Base-by-base conservation (phyloP, 2,113 vertebrate genomes). In the Pelobates fuscus region DNA sequence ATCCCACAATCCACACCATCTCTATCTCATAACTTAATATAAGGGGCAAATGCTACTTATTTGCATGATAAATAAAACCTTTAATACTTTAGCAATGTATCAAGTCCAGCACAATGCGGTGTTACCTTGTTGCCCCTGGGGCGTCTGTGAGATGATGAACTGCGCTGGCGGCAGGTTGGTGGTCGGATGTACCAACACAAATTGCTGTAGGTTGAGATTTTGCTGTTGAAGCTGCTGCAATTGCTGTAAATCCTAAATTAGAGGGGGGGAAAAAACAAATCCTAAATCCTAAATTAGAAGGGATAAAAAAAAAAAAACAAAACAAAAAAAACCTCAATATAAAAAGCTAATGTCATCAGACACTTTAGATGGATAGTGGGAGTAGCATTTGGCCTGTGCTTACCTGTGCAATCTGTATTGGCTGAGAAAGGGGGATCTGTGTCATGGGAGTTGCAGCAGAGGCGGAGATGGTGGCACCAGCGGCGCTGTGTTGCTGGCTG, bases 131-230 rank as follows among this genome's bases (percentile, higher is more conserved):
- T 97, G 96, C 86, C 94, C 92, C 92, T 95, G 95, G 73, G 94
- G 93, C 63, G 96, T 91, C 91, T 95, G 97, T 80, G 97, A 98
- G 94, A 99, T 98, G 94, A 99, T 98, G 80, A 98, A 98, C 91
- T 98, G 97, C 77, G 95, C 86, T 65, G 95, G 91, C 80, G 97
- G 96, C 91, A 98, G 86, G 86, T 88, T 94, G 78, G 96, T 93
- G 78, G 95, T 92, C 4, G 97, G 95, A 86, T 99, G 97, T 83
- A 99, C 93, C 91, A 99, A 87, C 81, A 99, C 95, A 85, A 98
- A 98, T 90, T 98, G 97, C 61, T 96, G 97, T 89, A 99, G 86
- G 86, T 95, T 95, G 81, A 97, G 90, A 90, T 96, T 98, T 89
- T 97, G 96, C 83, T 96, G 96, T 80, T 98, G 96, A 77, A 98